Conservation (phyloP, 2,888 invertebrate species). For the Agrochola macilenta region DNA sequence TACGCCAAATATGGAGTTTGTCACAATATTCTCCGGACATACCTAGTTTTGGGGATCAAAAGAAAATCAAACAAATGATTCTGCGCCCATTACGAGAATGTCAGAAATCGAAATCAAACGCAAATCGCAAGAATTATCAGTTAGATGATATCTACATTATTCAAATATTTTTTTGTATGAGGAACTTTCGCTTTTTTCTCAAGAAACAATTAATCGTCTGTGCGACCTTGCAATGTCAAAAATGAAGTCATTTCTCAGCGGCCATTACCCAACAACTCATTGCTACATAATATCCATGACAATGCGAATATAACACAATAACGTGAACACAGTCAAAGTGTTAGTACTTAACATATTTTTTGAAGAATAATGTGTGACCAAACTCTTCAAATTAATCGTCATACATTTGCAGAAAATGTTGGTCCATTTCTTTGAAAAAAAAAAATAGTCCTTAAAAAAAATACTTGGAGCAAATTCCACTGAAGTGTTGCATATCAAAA, state of each 20-base stretch:
- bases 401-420: background rate
- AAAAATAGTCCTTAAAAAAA: background rate
- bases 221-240: conserved; percentile 51
- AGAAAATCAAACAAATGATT: background rate
- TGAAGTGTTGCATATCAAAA: conserved; percentile 22
- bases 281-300: conserved; percentile 33
- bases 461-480: background rate
- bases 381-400: background rate
- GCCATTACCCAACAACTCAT: conserved; percentile 44
- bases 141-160: background rate
- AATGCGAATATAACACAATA: conserved; percentile 19
- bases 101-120: background rate
- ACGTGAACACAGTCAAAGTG: background rate
- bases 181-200: conserved; percentile 34
- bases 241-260: conserved; percentile 35
- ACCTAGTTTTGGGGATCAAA: background rate
- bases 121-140: background rate
- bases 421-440: background rate
- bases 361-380: background rate
- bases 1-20: background rate
- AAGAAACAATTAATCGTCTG: conserved; percentile 13
- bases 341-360: background rate
- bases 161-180: background rate
- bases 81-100: background rate
- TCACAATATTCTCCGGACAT: background rate